Conservation (phyloP, 2,113 vertebrate genomes). For the Alaudala cheleensis region DNA sequence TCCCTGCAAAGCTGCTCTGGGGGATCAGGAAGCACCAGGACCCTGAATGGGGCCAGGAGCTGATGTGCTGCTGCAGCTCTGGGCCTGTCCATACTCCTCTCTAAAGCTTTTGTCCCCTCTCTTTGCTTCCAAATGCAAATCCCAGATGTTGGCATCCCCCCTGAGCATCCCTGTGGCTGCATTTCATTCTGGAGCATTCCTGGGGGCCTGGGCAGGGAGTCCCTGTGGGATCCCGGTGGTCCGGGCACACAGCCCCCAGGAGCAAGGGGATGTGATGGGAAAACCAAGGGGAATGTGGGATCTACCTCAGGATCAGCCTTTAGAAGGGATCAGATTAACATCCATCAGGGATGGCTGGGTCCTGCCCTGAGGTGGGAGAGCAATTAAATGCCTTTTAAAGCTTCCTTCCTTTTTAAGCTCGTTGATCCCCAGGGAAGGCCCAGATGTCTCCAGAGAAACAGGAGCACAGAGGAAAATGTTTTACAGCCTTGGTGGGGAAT, state of each 20-base stretch:
- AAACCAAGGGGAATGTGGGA: accelerated
- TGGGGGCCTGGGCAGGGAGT: accelerated
- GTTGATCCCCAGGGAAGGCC: neutral
- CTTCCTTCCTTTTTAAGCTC: neutral
- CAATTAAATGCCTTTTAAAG: neutral
- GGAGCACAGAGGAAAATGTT: neutral
- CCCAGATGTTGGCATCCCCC: neutral
- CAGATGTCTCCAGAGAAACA: neutral
- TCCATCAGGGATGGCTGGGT: neutral
- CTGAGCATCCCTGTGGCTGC: neutral
- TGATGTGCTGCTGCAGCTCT: accelerated
- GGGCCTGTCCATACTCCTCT: neutral
- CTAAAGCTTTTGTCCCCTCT: accelerated
- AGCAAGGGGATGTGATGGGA: neutral
- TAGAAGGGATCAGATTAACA: neutral
- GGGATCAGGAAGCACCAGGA: neutral
- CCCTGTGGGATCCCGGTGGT: accelerated
- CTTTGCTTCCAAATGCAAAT: neutral
- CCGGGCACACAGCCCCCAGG: accelerated
- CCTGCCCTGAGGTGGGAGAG: neutral
- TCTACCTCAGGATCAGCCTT: neutral
- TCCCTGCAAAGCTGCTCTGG: neutral
- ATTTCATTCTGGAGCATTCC: accelerated
- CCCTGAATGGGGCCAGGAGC: neutral
- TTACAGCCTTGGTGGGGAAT: neutral